Conservation (phyloP, 2,888 invertebrate genomes). For the Nasonovia ribisnigri region DNA sequence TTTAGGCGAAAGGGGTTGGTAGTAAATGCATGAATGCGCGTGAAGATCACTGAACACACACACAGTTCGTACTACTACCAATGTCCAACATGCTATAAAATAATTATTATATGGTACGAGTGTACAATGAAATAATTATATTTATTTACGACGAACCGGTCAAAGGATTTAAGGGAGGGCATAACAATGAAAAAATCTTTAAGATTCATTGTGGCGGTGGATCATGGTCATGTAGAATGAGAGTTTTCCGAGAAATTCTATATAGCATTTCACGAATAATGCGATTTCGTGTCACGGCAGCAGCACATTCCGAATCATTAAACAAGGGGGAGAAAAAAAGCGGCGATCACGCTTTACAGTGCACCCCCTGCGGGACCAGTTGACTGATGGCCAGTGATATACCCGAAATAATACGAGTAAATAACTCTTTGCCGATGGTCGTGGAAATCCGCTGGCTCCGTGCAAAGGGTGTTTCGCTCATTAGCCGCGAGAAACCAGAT, state of each 20-base stretch:
- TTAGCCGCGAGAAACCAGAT: constrained; percentile 58
- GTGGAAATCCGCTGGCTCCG: constrained; percentile 39
- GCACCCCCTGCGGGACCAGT: constrained; percentile 54
- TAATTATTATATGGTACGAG: not conserved
- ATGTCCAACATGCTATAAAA: not conserved
- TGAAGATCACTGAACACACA: not conserved
- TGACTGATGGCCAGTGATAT: constrained; percentile 52
- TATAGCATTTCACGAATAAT: constrained; percentile 40
- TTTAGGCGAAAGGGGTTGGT: constrained; percentile 20
- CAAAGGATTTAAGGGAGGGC: not conserved
- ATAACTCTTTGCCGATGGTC: constrained; percentile 47
- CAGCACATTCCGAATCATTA: constrained; percentile 56
- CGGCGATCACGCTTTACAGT: not conserved
- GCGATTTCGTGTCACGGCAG: not conserved
- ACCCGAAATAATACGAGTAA: constrained; percentile 43
- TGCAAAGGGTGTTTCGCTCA: constrained; percentile 56
- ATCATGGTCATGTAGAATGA: not conserved
- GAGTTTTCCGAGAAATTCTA: constrained; percentile 37
- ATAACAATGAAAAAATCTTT: constrained; percentile 8
- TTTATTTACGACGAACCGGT: not conserved
- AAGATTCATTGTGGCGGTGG: not conserved
- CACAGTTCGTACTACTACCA: not conserved
- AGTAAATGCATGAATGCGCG: not conserved
- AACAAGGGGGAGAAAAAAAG: constrained; percentile 23
- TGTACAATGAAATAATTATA: not conserved